These are phyloP conservation scores for Tetanocera ferruginea DNA, from an alignment of 2,888 invertebrate genomes.

Conservation along the genomic window DNA sequence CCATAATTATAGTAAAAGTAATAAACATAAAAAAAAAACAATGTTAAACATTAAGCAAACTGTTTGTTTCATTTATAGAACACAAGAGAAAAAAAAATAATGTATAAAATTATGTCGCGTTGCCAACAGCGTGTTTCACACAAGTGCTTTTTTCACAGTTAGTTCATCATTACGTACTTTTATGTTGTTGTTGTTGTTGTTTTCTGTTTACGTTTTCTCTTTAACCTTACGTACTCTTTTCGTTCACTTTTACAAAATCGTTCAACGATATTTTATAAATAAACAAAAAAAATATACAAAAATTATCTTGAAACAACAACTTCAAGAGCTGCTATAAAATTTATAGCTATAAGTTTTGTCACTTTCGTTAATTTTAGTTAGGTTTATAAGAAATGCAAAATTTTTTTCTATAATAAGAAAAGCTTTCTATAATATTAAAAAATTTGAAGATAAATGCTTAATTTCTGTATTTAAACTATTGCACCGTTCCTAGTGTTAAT, in stretches of 20 bases:
- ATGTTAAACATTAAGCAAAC: neutral
- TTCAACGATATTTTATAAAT: neutral
- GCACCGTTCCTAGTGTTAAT: conserved; percentile 22
- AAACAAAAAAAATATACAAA: conserved; percentile 17
- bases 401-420: conserved; percentile 42
- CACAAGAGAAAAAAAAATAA: neutral
- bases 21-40: conserved; percentile 8
- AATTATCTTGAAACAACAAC: neutral
- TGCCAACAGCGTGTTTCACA: conserved; percentile 36
- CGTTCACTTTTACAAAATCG: neutral
- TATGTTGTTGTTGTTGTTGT: conserved; percentile 35
- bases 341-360: conserved; percentile 4
- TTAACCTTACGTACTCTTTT: neutral
- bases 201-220: conserved; percentile 39
- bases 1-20: neutral
- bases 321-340: neutral
- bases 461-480: conserved; percentile 36
- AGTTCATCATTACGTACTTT: conserved; percentile 19
- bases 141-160: conserved; percentile 37
- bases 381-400: conserved; percentile 22
- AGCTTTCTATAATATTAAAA: conserved; percentile 28
- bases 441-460: conserved; percentile 41
- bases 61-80: neutral
- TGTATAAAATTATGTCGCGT: conserved; percentile 36
- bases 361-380: conserved; percentile 35